These are phyloP conservation scores for Onychostoma macrolepis DNA, from an alignment of 2,113 vertebrate genomes.

Conservation along the genomic window DNA sequence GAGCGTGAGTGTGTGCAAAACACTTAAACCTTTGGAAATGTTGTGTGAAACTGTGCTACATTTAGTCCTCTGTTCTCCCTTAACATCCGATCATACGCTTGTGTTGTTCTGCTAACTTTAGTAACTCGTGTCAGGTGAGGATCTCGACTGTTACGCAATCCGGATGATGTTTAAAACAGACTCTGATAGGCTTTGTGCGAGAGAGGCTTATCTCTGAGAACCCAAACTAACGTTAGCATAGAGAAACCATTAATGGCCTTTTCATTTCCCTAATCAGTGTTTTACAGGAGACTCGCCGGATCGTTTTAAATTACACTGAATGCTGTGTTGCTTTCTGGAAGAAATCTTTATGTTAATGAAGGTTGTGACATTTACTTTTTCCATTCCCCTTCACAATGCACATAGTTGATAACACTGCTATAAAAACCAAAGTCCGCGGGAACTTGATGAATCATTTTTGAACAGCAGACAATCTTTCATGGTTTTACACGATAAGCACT, in stretches of 20 bases:
- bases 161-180: conserved; percentile 58
- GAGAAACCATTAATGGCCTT: conserved; percentile 52
- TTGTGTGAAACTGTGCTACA: conserved; percentile 53
- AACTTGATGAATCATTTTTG: conserved; percentile 52
- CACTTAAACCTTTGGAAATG: conserved; percentile 45
- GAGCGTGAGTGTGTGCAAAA: conserved; percentile 12
- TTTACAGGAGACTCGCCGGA: neutral
- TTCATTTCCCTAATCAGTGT: conserved; percentile 30
- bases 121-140: conserved; percentile 44
- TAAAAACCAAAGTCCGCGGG: conserved; percentile 61
- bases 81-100: conserved; percentile 20
- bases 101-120: conserved; percentile 23
- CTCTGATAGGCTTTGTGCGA: conserved; percentile 48
- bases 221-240: conserved; percentile 51
- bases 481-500: conserved; percentile 35
- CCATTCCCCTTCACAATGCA: conserved; percentile 3
- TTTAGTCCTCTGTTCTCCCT: conserved; percentile 54
- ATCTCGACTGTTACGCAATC: conserved; percentile 67
- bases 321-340: neutral
- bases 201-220: conserved; percentile 47
- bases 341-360: neutral
- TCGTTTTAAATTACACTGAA: neutral
- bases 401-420: conserved; percentile 35
- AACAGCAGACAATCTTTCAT: conserved; percentile 54
- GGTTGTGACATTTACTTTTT: neutral